Base-by-base conservation (phyloP, 2,797 vertebrate species). In the Platyrinchus mystaceus region DNA sequence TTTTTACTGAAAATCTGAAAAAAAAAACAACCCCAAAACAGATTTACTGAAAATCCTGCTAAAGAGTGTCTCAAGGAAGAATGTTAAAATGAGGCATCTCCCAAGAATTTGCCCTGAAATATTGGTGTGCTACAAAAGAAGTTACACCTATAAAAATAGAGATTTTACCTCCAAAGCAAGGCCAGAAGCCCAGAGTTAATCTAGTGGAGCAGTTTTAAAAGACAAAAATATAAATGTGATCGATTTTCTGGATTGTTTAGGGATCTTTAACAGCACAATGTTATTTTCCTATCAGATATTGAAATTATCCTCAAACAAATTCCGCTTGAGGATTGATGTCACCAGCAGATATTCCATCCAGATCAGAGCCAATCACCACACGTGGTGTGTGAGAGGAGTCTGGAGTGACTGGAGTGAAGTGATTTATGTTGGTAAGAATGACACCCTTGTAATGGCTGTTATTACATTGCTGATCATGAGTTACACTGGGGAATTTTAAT, bases 371-470 rank as follows among this genome's bases (percentile, higher is more conserved):
- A 89, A 96, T 53, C 95, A 86, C 34, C 37, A 63, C 11, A 3
- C n/a, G 5, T 97, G 96, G 36, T 49, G 93, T 18, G 5, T 1
- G 0, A 13, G 6, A 2, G 97, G 97, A 1, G 7, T 87, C n/a
- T 98, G 97, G 97, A 97, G 98, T 10, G 82, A 95, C 44, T 98
- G 98, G 98, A 98, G 94, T 44, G 81, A 37, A 12, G 58, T 26
- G 9, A 3, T 94, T 24, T 80, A 58, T 1, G 64, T 96, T 8
- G 97, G 98, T 98, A 69, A 98, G 97, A 69, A 46, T 10, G 15
- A 59, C 16, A 28, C 12, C 4, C 37, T 78, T 66, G 12, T 37
- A 44, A 32, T 22, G 50, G 47, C 23, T 58, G 20, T n/a, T 23
- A 6, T 24, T 32, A 19, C n/a, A 18, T 1, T 56, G 28, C 37